Base-by-base conservation (phyloP, 1,140 invertebrate genomes). In the Eurosta solidaginis region DNA sequence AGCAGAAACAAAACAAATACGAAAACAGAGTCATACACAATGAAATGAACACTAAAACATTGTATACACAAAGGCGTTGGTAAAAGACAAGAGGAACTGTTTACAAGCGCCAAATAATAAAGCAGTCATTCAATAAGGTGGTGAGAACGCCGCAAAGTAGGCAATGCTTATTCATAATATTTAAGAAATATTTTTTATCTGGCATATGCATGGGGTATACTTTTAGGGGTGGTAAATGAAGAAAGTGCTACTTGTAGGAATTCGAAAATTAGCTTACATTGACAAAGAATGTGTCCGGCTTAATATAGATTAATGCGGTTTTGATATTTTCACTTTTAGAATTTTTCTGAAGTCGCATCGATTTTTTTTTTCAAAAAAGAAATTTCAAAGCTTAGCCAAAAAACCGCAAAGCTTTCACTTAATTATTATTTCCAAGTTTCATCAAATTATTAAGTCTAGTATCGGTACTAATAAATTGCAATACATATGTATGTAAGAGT, bases 11-110 rank as follows among this genome's bases (percentile, higher is more conserved):
- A 42, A 52, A 25, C 20, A 3, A 52, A 52, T 12, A 50, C 25
- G n/a, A 50, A 2, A 52, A 52, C n/a, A 52, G 9, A 52, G 6
- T 22, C 49, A 52, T 14, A 47, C 7, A 52, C 49, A 25, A 25
- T 20, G 59, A 12, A 17, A 27, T 59, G 36, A 36, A 29, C 59
- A 68, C 36, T 40, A 68, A 68, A 68, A 33, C 33, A 68, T 40
- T 40, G 29, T 33, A 68, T 68, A 68, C 40, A 33, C 59, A 68
- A 68, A 68, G 59, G 20, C 59, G 33, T 68, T 40, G n/a, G n/a
- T 33, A 68, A 42, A 68, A 68, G 59, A 68, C 59, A 68, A 68
- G n/a, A 68, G 40, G 33, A 68, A 33, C 40, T 68, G 59, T 68
- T 68, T 22, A 42, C 33, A 68, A 68, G 29, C 59, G 59, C 33